Percentiles rank a stretch among this genome's conserved stretches.
Evolutionary conservation across 1,140 invertebrate species (phyloP).

Genomic region (Paralvinella palmiformis): DNA sequence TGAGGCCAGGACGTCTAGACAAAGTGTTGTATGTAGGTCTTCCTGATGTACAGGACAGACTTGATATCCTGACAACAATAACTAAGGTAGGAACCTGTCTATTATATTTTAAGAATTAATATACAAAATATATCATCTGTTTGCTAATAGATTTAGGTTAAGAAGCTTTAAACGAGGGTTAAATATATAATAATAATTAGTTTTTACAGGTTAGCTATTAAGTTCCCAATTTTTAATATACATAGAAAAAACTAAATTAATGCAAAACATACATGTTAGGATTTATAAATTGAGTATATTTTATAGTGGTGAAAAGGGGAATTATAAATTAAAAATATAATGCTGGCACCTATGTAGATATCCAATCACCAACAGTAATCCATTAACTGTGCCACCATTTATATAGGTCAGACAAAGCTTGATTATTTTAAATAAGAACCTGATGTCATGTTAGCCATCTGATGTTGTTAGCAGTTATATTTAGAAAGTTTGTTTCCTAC

Average conservation of each 20-base stretch:
- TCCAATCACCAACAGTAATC: too few relatives aligned
- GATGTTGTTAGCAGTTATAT: too few relatives aligned
- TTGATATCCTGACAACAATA: conserved; percentile 81
- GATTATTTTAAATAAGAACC: too few relatives aligned
- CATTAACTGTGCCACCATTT: too few relatives aligned
- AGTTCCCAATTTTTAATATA: background rate
- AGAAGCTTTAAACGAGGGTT: background rate
- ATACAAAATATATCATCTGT: background rate
- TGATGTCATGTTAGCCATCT: too few relatives aligned
- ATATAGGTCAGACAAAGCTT: too few relatives aligned
- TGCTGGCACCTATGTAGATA: too few relatives aligned
- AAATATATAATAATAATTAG: background rate
- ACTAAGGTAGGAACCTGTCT: conserved; percentile 67
- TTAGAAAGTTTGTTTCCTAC: too few relatives aligned
- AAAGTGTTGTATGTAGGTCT: conserved; percentile 91
- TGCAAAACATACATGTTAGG: background rate
- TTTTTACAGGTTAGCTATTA: background rate
- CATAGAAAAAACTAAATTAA: background rate
- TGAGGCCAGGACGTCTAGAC: conserved; percentile 89
- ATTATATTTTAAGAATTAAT: background rate
- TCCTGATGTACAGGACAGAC: conserved; percentile 70
- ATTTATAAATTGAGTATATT: too few relatives aligned
- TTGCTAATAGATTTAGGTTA: background rate
- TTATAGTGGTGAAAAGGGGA: too few relatives aligned
- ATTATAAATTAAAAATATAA: too few relatives aligned